These are phyloP conservation scores for Capricornis sumatraensis DNA, from an alignment of 2,113 vertebrate genomes.

Conservation along the genomic window DNA sequence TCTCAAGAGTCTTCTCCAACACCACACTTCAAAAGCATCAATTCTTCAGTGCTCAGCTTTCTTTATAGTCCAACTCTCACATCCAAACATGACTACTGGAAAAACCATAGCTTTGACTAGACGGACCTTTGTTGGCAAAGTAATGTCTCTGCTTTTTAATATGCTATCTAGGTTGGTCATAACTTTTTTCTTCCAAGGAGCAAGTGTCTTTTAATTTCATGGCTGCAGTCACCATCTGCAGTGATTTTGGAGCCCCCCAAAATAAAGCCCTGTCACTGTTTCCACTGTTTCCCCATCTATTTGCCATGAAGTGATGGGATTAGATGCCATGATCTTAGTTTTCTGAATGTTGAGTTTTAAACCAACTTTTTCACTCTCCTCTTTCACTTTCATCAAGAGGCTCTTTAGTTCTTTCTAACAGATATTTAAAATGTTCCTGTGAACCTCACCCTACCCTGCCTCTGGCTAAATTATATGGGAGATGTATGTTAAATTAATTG, in stretches of 20 bases:
- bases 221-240: not conserved
- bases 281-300: not conserved
- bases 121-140: not conserved
- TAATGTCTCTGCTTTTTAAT: not conserved
- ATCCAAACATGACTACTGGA: not conserved
- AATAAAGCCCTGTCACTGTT: not conserved
- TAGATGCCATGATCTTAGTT: not conserved
- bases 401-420: not conserved
- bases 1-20: not conserved
- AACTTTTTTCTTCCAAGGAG: not conserved
- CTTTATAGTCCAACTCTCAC: not conserved
- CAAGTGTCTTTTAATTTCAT: not conserved
- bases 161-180: not conserved
- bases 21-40: not conserved
- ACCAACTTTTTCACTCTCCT: not conserved
- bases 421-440: not conserved
- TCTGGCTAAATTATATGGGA: not conserved
- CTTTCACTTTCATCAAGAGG: not conserved
- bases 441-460: not conserved
- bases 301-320: not conserved
- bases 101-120: not conserved
- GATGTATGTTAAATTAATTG: not conserved
- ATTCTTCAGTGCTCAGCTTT: rapidly evolving
- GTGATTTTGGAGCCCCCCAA: not conserved
- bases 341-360: not conserved